phyloP scores from a whole-genome alignment of 2,113 vertebrate genomes.

The Furnarius figulus region DNA sequence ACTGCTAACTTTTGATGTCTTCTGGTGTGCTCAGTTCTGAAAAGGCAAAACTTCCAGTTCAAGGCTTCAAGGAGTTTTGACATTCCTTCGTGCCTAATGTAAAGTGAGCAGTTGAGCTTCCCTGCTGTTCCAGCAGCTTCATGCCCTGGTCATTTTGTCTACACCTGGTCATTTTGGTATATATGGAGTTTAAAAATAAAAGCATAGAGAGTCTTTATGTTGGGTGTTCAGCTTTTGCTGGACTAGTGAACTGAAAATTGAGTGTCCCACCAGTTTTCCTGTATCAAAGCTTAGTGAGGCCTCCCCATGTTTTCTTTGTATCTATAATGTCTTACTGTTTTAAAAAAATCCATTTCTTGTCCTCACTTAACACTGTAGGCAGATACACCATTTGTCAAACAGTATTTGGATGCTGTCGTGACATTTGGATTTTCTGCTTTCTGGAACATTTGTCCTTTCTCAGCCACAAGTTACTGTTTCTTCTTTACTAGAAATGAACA shows the following conservation, averaged over 20 bases:
- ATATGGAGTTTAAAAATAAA: background rate
- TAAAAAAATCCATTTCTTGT: background rate
- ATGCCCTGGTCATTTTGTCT: background rate
- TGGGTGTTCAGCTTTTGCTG: background rate
- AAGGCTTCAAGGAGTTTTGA: background rate
- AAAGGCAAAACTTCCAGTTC: background rate
- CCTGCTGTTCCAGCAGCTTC: background rate
- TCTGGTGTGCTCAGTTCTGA: background rate
- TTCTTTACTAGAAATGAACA: conserved; percentile 86
- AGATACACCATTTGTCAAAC: background rate
- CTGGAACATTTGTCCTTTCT: background rate
- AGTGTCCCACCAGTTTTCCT: background rate
- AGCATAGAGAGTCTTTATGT: background rate
- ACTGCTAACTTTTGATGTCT: background rate
- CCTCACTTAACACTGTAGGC: background rate
- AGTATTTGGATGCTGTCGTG: background rate
- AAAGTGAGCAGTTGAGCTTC: background rate
- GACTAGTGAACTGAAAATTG: background rate
- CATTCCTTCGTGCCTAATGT: background rate
- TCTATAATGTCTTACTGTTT: background rate
- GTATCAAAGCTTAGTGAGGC: background rate
- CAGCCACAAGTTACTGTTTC: background rate
- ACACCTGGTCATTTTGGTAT: background rate
- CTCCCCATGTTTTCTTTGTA: background rate
- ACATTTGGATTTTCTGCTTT: background rate